Base-by-base conservation (phyloP, 2,113 vertebrate species). In the Toxotes chatareus region DNA sequence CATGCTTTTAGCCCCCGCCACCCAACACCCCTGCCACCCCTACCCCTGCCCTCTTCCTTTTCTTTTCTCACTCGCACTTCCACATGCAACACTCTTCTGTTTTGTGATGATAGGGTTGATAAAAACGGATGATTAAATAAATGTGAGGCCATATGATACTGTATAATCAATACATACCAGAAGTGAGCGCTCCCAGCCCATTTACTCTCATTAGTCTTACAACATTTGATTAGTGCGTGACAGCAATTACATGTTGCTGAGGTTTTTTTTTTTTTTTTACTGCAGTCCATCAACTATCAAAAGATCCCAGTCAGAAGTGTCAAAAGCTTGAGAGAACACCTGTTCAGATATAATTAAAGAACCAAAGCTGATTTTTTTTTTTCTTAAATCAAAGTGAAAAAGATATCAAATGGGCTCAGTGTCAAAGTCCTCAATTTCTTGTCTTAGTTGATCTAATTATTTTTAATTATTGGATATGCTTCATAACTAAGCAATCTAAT, bases 1-100 rank as follows among this genome's bases (percentile, higher is more conserved):
- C 67, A 89, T 89, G 86, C 90, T 92, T 85, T 93, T 86, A 89
- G 68, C 40, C 17, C 44, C 65, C 59, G 34, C 13, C 7, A n/a
- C 31, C 42, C 31, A 9, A 8, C 42, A 7, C 36, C 10, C 42
- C 19, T 2, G 5, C 19, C 49, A 3, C 4, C 21, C 21, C 36
- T n/a, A 5, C 7, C 36, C 7, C 36, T 38, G 7, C 36, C 36
- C 4, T 17, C 3, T 44, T 70, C 47, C 40, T 14, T 73, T 72
- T 42, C 4, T 47, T 27, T 42, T 51, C 9, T 42, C 21, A 36
- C 46, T 51, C 21, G 47, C 47, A 80, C 51, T 47, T 36, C 23
- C 44, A 62, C 32, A 31, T 38, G 55, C 27, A 46, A 49, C 42
- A 59, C 38, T 64, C n/a, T 38, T 49, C 14, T 11, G 19, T 27